Conservation (phyloP, 2,797 vertebrate species). For the Paguma larvata region DNA sequence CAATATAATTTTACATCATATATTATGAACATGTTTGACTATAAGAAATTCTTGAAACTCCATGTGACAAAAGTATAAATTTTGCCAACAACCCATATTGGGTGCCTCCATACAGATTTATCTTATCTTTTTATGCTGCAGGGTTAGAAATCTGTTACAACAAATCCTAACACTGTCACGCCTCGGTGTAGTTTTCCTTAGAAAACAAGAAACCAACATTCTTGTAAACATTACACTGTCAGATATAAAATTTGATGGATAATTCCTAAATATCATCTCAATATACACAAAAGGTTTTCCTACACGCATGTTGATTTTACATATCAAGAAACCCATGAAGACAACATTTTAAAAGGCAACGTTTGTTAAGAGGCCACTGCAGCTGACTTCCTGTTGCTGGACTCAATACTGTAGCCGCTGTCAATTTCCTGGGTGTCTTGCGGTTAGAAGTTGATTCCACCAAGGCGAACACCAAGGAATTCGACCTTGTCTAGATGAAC, state of each 20-base stretch:
- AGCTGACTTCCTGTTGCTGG: slow-evolving; percentile 82
- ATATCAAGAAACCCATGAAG: slow-evolving; percentile 78
- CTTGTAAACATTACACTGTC: slow-evolving; percentile 77
- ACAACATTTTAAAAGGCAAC: slow-evolving; percentile 84
- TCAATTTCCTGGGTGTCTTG: slow-evolving; percentile 79
- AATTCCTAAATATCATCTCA: slow-evolving; percentile 74
- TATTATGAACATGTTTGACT: slow-evolving; percentile 73
- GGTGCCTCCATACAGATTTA: slow-evolving; percentile 51
- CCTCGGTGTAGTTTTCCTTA: slow-evolving; percentile 73
- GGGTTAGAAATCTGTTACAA: slow-evolving; percentile 73
- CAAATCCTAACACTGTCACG: slow-evolving; percentile 71
- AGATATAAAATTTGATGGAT: slow-evolving; percentile 56
- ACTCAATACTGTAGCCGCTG: slow-evolving; percentile 83
- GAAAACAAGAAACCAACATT: slow-evolving; percentile 66
- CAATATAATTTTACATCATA: slow-evolving; percentile 72
- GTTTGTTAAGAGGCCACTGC: slow-evolving; percentile 86
- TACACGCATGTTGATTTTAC: slow-evolving; percentile 71
- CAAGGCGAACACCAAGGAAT: slow-evolving; percentile 84
- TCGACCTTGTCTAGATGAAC: slow-evolving; percentile 67
- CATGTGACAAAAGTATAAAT: slow-evolving; percentile 68
- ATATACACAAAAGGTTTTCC: slow-evolving; percentile 63
- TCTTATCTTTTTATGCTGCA: slow-evolving; percentile 65
- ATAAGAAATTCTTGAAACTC: slow-evolving; percentile 60
- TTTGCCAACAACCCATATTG: slow-evolving; percentile 54
- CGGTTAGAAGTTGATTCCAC: slow-evolving; percentile 87